These are phyloP conservation scores for Mythimna albipuncta DNA, from an alignment of 2,888 invertebrate genomes.

Conservation along the genomic window DNA sequence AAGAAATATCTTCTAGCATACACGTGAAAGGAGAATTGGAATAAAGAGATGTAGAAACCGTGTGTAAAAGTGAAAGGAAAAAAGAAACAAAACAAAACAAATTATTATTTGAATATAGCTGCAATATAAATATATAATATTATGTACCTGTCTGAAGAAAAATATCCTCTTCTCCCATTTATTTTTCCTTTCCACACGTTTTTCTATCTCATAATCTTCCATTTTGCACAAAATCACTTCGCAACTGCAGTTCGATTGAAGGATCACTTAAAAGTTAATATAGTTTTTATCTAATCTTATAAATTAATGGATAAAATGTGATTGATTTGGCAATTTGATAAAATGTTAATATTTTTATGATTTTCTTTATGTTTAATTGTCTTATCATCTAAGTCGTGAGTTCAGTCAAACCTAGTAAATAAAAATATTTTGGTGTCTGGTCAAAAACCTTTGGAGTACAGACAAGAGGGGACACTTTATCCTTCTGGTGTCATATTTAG, in stretches of 20 bases:
- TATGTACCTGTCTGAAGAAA: slow-evolving; percentile 39
- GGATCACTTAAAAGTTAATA: slow-evolving; percentile 24
- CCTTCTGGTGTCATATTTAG: background rate
- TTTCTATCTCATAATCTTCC: slow-evolving; percentile 29
- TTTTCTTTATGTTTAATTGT: slow-evolving; percentile 8
- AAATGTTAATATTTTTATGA: slow-evolving; percentile 16
- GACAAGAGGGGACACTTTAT: background rate
- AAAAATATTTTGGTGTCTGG: slow-evolving; percentile 1
- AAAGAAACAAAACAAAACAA: too few relatives aligned
- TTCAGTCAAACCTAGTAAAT: slow-evolving; percentile 9
- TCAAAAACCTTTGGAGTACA: background rate
- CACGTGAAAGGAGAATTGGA: too few relatives aligned
- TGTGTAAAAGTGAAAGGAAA: too few relatives aligned
- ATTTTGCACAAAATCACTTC: slow-evolving; percentile 43
- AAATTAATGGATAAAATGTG: slow-evolving; percentile 34
- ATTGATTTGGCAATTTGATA: slow-evolving; percentile 40
- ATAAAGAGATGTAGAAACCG: too few relatives aligned
- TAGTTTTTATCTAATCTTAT: slow-evolving; percentile 30
- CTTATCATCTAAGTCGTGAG: slow-evolving; percentile 10
- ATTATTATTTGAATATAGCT: too few relatives aligned
- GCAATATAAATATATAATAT: background rate
- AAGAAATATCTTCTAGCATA: too few relatives aligned
- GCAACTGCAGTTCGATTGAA: slow-evolving; percentile 26
- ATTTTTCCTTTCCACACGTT: slow-evolving; percentile 14
- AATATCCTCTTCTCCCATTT: slow-evolving; percentile 38